Evolutionary conservation across 2,888 invertebrate genomes (phyloP).

Genomic region (Caenorhabditis becei): DNA sequence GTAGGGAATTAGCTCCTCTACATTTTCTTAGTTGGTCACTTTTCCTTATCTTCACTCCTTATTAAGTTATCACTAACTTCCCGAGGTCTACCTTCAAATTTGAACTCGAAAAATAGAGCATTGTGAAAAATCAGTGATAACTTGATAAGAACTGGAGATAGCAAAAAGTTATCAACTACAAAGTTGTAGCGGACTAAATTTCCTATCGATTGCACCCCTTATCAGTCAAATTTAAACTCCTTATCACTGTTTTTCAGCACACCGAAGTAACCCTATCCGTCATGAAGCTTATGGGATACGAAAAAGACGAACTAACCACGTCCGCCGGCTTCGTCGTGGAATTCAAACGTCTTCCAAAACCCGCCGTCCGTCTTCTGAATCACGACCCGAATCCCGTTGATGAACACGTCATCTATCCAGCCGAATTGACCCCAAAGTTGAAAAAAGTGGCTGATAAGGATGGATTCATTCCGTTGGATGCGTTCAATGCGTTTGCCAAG

Average conservation of each 20-base stretch:
- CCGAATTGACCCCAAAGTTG: constrained; percentile 51
- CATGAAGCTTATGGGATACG: constrained; percentile 69
- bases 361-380: constrained; percentile 66
- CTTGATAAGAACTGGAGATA: too few species aligned
- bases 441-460: constrained; percentile 49
- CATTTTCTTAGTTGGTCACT: too few species aligned
- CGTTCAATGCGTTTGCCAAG: constrained; percentile 45
- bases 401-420: constrained; percentile 71
- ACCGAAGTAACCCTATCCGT: constrained; percentile 72
- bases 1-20: too few species aligned
- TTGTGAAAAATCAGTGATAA: too few species aligned
- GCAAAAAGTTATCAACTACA: too few species aligned
- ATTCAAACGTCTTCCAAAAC: constrained; percentile 55
- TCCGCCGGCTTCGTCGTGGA: constrained; percentile 74
- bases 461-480: constrained; percentile 55
- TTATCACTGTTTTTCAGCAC: constrained; percentile 61
- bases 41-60: too few species aligned
- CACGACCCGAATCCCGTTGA: constrained; percentile 75
- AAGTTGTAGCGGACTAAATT: too few species aligned
- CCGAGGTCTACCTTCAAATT: too few species aligned
- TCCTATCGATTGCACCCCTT: too few species aligned
- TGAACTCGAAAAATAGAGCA: too few species aligned
- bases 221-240: too few species aligned
- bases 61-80: too few species aligned
- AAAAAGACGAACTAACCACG: constrained; percentile 68